Conservation (phyloP, 2,888 invertebrate species). For the Phlogophora meticulosa region DNA sequence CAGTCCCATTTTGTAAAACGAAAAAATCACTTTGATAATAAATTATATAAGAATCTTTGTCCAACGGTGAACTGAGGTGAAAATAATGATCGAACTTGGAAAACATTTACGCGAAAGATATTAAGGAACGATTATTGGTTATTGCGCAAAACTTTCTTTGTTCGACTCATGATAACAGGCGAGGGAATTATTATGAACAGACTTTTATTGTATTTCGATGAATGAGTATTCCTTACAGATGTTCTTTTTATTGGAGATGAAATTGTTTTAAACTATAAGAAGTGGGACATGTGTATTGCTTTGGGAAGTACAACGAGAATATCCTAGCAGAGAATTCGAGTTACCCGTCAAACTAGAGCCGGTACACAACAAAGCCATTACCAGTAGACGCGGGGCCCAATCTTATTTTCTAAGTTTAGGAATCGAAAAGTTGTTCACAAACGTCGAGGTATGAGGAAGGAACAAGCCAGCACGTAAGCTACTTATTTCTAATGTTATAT, state of each 20-base stretch:
- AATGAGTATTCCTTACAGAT: conserved; percentile 51
- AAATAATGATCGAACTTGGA: conserved; percentile 76
- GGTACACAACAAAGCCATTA: conserved; percentile 88
- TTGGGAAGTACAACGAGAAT: conserved; percentile 77
- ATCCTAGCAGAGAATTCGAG: conserved; percentile 77
- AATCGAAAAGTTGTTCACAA: conserved; percentile 76
- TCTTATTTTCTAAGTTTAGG: conserved; percentile 82
- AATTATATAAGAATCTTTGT: conserved; percentile 57
- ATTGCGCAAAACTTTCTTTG: conserved; percentile 76
- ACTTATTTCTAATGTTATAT: conserved; percentile 36
- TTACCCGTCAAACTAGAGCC: conserved; percentile 79
- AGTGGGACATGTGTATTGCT: conserved; percentile 75
- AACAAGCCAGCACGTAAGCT: conserved; percentile 39
- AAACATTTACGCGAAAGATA: conserved; percentile 76
- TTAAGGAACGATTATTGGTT: conserved; percentile 78
- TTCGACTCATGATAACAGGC: conserved; percentile 68
- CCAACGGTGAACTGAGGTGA: conserved; percentile 65
- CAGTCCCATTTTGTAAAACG: conserved; percentile 49
- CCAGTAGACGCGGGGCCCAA: conserved; percentile 76
- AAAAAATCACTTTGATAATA: conserved; percentile 56
- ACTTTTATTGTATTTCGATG: conserved; percentile 59
- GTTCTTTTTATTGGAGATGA: conserved; percentile 51
- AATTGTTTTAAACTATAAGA: conserved; percentile 68
- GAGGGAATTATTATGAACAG: conserved; percentile 67
- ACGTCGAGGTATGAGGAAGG: conserved; percentile 64